Evolutionary conservation across 2,888 invertebrate genomes (phyloP).

Genomic region (Nipponacmea schrenckii): DNA sequence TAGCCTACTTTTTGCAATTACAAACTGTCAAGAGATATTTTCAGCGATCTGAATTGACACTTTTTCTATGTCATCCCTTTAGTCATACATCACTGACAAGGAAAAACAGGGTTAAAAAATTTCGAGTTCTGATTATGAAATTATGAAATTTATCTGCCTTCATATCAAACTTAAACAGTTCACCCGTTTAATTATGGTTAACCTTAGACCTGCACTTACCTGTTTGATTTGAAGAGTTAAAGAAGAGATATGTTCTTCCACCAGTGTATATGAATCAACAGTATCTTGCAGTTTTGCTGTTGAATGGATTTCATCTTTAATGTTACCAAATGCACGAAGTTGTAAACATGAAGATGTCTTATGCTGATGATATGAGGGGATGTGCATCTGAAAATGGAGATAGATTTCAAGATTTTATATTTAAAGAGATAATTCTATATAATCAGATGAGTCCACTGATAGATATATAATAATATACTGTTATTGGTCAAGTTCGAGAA

Average conservation of each 20-base stretch:
- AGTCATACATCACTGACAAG: neutral
- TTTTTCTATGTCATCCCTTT: neutral
- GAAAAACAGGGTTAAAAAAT: neutral
- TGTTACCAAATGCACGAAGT: neutral
- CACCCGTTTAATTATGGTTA: neutral
- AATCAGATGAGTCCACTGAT: no score
- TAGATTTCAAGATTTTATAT: no score
- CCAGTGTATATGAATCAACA: conserved; percentile 82
- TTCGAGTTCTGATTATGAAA: no score
- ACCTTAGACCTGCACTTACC: conserved; percentile 70
- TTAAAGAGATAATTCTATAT: no score
- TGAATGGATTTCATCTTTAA: neutral
- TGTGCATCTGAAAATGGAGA: neutral
- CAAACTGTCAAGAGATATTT: neutral
- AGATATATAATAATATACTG: no score
- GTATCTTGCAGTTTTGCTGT: conserved; percentile 1
- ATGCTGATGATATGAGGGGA: conserved; percentile 2
- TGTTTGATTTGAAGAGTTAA: conserved; percentile 87
- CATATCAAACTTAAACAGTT: no score
- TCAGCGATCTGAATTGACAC: neutral
- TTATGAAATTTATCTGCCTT: no score
- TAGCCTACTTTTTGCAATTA: neutral
- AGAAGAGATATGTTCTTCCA: conserved; percentile 87
- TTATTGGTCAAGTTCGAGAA: no score
- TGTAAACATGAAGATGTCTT: neutral